Base-by-base conservation (phyloP, 2,888 invertebrate species). In the Criorhina ranunculi region DNA sequence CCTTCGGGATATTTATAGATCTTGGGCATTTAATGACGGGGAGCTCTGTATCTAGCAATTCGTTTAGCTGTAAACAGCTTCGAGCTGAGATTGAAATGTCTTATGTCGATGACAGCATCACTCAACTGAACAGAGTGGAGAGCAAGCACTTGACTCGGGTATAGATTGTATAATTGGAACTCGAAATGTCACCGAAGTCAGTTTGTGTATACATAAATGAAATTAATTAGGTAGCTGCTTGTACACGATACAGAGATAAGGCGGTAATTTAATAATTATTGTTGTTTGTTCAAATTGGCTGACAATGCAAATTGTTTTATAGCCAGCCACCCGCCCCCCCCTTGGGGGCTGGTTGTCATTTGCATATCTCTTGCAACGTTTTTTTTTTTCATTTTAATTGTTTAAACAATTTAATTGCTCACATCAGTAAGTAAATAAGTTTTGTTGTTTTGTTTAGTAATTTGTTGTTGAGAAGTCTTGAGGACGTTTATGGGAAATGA, bases 271-370 rank as follows among this genome's bases (percentile, higher is more conserved):
- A 72, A 75, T 75, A 85, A 75, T 85, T 62, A 75, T 85, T 79
- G 83, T 79, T 85, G 79, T 83, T 82, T 75, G 75, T 75, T 85
- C 67, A 78, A 83, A 75, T 85, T 85, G 79, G 67, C 83, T 67
- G 83, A 75, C 79, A 79, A 79, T 85, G 79, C 83, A 85, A 85
- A 85, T 85, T 85, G 83, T 64, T 82, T 82, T 53, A 82, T 72
- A 46, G 77, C 66, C n/a, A n/a, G n/a, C n/a, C n/a, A n/a, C n/a
- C n/a, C n/a, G n/a, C n/a, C n/a, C n/a, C n/a, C n/a, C n/a, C 42
- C 24, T 12, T 8, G 64, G 12, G 42, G 60, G 55, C 49, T 59
- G 57, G 7, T 40, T 55, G 64, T 70, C 57, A 72, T 83, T 78
- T 78, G 44, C 77, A 77, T 82, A 70, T 72, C 70, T n/a, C n/a